phyloP scores from a whole-genome alignment of 2,888 invertebrate genomes.

The Calameuta pallipes region DNA sequence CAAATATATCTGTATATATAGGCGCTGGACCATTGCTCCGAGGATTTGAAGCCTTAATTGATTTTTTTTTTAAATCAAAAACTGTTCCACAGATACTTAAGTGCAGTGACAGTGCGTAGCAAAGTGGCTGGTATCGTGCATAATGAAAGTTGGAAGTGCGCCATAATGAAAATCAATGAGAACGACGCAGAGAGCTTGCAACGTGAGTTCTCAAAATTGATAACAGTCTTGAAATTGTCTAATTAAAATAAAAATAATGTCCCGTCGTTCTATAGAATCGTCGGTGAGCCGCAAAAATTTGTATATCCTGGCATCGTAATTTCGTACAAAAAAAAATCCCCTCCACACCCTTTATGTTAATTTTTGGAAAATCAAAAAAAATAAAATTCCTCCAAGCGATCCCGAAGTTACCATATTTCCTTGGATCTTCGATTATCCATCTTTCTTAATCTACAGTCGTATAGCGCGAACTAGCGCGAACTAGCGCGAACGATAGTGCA shows the following conservation, averaged over 20 bases:
- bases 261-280: no score
- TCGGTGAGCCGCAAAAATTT: no score
- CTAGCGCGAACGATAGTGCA: not conserved
- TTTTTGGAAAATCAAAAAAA: no score
- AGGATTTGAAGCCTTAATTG: not conserved
- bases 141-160: not conserved
- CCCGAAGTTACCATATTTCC: no score
- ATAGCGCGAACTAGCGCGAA: no score
- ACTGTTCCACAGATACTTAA: not conserved
- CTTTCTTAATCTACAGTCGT: not conserved
- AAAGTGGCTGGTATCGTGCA: not conserved
- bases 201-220: constrained; percentile 39
- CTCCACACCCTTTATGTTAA: no score
- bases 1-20: not conserved
- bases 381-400: no score
- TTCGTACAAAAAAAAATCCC: no score
- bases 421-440: no score
- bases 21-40: not conserved
- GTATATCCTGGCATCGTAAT: no score
- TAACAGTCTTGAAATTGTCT: not conserved
- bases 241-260: not conserved
- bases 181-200: constrained; percentile 35
- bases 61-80: not conserved
- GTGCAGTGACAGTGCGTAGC: not conserved
- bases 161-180: constrained; percentile 49